These are phyloP conservation scores for Mionectes olivaceus DNA, from an alignment of 2,797 vertebrate genomes.

Conservation along the genomic window DNA sequence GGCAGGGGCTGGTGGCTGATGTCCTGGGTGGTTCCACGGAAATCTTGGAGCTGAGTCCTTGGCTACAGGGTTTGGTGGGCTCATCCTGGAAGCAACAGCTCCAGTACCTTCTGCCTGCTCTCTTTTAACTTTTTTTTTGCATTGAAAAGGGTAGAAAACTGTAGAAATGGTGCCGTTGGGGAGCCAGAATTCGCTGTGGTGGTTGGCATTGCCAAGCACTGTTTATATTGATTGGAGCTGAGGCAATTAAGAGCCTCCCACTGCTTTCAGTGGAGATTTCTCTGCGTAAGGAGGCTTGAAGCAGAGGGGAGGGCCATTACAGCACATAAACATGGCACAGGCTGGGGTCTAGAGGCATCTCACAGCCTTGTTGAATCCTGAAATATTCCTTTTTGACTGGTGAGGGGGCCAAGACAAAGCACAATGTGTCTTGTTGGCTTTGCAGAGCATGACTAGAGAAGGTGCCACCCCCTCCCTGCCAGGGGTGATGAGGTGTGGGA, in stretches of 20 bases:
- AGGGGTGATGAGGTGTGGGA: neutral
- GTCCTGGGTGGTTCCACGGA: neutral
- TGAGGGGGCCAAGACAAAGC: neutral
- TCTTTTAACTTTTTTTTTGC: neutral
- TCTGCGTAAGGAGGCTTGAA: conserved; percentile 33
- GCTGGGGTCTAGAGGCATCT: neutral
- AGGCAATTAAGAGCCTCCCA: conserved; percentile 52
- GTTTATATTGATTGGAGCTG: conserved; percentile 41
- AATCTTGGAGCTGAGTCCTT: neutral
- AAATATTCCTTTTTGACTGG: neutral
- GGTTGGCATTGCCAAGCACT: neutral
- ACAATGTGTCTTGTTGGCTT: accelerated
- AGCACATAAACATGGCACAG: neutral
- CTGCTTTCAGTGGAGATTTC: conserved; percentile 27
- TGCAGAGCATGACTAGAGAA: accelerated
- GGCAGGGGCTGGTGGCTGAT: neutral
- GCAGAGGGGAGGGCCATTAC: conserved; percentile 36
- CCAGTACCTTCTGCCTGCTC: neutral
- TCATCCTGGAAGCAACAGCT: neutral
- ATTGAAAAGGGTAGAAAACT: neutral
- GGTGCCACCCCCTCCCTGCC: neutral
- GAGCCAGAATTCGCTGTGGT: neutral
- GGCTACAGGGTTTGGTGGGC: neutral
- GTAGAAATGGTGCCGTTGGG: neutral
- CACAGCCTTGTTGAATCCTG: neutral